These are phyloP conservation scores for Synergus umbraculus DNA, from an alignment of 2,888 invertebrate species.

Conservation along the genomic window DNA sequence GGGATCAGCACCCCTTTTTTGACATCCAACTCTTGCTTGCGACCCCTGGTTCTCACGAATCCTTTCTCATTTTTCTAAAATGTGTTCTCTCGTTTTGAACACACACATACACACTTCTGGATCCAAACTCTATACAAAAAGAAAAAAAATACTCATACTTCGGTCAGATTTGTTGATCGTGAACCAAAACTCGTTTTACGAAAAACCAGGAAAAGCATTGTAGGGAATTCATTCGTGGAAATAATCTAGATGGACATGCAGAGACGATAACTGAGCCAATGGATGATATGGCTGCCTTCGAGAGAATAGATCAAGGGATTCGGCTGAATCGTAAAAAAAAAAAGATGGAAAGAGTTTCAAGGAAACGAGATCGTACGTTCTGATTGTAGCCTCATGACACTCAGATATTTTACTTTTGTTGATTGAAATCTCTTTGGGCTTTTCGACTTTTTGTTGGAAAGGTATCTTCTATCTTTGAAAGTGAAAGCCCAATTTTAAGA, in stretches of 20 bases:
- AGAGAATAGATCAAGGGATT: conserved; percentile 31
- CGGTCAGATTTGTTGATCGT: conserved; percentile 16
- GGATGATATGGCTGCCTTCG: conserved; percentile 16
- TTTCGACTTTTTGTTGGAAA: conserved; percentile 17
- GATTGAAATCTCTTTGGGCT: conserved; percentile 32
- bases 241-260: conserved; percentile 40
- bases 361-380: conserved; percentile 38
- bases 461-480: not conserved
- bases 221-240: conserved; percentile 31
- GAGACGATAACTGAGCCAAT: conserved; percentile 30
- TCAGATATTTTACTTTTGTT: conserved; percentile 26
- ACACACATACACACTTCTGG: not conserved
- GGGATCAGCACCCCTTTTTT: conserved; percentile 54
- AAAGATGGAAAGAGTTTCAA: conserved; percentile 36
- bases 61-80: conserved; percentile 70
- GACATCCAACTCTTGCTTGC: conserved; percentile 73
- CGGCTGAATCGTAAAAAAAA: conserved; percentile 37
- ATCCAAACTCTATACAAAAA: not conserved
- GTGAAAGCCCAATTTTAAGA: conserved; percentile 14
- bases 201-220: conserved; percentile 33
- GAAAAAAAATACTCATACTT: conserved; percentile 27
- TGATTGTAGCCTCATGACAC: conserved; percentile 28
- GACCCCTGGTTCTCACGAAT: conserved; percentile 73
- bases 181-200: conserved; percentile 20
- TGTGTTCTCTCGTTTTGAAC: conserved; percentile 22